Evolutionary conservation across 2,113 vertebrate species (phyloP).

Genomic region (Himantopus leucocephalus): DNA sequence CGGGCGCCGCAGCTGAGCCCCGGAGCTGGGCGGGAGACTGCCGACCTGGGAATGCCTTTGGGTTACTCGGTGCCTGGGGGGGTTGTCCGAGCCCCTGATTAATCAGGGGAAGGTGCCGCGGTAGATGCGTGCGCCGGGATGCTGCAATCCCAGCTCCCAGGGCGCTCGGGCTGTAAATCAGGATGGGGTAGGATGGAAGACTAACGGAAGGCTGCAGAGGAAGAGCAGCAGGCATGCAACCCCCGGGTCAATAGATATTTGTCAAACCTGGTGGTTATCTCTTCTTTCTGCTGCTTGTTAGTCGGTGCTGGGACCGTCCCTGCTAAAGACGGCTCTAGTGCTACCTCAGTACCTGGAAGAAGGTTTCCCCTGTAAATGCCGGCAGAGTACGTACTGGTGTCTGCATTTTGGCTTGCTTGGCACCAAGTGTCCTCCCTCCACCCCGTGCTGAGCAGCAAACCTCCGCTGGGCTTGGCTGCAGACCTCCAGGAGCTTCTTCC

Average conservation of each 20-base stretch:
- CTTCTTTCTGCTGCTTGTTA: not conserved
- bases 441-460: not conserved
- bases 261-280: not conserved
- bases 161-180: not conserved
- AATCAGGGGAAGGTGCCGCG: not conserved
- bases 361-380: not conserved
- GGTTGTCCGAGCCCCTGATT: accelerated
- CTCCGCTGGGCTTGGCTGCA: not conserved
- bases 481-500: not conserved
- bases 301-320: not conserved
- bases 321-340: not conserved
- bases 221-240: not conserved
- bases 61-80: accelerated
- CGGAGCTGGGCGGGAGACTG: not conserved
- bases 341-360: not conserved
- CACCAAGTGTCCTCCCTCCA: not conserved
- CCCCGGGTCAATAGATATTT: not conserved
- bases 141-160: not conserved
- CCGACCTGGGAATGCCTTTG: not conserved
- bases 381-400: not conserved
- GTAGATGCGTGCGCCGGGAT: not conserved
- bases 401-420: not conserved
- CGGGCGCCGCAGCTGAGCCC: not conserved
- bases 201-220: not conserved
- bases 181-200: accelerated